Evolutionary conservation across 2,797 vertebrate species (phyloP).

Genomic region (Gallinago stenura): DNA sequence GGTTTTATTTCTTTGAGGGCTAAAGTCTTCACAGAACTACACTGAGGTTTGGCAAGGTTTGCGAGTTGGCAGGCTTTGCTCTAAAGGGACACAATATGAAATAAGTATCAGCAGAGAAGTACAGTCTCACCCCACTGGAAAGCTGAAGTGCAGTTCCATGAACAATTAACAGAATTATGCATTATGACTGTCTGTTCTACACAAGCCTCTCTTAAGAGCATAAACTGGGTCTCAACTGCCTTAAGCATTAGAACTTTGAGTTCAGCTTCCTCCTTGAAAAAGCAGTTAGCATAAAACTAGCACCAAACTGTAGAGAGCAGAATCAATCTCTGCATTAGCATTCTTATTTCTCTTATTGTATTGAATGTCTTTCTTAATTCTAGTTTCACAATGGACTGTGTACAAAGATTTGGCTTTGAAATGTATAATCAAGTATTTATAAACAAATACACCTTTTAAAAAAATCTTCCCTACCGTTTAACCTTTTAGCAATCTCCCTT

Average conservation of each 20-base stretch:
- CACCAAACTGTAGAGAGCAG: not conserved
- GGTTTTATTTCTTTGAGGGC: not conserved
- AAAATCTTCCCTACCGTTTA: not conserved
- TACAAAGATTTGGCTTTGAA: not conserved
- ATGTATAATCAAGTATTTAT: not conserved
- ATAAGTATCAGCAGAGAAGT: not conserved
- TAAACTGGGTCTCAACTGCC: not conserved
- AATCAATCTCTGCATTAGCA: not conserved
- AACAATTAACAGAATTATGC: not conserved
- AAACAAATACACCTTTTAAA: not conserved
- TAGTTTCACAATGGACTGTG: not conserved
- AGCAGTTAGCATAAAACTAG: not conserved
- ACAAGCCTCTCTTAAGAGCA: not conserved
- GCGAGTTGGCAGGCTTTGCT: not conserved
- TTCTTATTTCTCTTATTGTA: not conserved
- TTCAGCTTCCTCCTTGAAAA: not conserved
- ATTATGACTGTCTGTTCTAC: not conserved
- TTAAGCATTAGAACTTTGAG: not conserved
- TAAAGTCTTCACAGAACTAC: not conserved
- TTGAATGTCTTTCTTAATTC: not conserved
- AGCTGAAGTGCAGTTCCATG: not conserved
- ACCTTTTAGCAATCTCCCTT: not conserved
- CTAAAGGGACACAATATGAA: not conserved
- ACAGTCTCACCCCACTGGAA: not conserved
- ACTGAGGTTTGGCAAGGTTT: not conserved